Conservation (phyloP, 2,888 invertebrate genomes). For the Coelogynopora nodosa region DNA sequence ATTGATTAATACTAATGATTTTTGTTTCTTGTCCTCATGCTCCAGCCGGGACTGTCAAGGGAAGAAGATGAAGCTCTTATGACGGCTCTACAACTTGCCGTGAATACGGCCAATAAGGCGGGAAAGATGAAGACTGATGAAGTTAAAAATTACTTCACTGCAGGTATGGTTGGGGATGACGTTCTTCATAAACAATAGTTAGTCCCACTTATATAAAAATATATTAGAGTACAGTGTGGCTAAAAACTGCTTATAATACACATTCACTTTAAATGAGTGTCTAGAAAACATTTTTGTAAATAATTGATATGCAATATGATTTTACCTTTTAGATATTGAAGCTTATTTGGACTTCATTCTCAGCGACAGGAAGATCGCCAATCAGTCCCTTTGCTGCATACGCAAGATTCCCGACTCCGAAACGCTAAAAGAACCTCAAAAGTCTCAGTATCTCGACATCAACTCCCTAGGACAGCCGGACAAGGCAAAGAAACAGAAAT, state of each 20-base stretch:
- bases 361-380: neutral
- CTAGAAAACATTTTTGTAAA: too few relatives aligned
- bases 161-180: neutral
- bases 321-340: neutral
- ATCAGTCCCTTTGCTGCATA: neutral
- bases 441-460: neutral
- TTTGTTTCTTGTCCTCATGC: too few relatives aligned
- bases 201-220: too few relatives aligned
- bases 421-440: neutral
- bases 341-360: neutral
- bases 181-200: too few relatives aligned
- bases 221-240: too few relatives aligned
- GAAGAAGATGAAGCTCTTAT: conserved; percentile 1
- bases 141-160: neutral
- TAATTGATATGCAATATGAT: too few relatives aligned
- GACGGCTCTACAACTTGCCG: neutral
- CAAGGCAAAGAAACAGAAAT: neutral
- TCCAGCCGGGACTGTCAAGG: neutral
- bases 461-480: neutral
- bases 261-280: too few relatives aligned
- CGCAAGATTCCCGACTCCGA: neutral
- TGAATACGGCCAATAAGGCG: neutral
- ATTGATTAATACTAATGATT: too few relatives aligned
- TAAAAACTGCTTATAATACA: too few relatives aligned
- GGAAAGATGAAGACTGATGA: neutral